These are phyloP conservation scores for Lasioglossum figueresi DNA, from an alignment of 2,888 invertebrate species.

Conservation along the genomic window DNA sequence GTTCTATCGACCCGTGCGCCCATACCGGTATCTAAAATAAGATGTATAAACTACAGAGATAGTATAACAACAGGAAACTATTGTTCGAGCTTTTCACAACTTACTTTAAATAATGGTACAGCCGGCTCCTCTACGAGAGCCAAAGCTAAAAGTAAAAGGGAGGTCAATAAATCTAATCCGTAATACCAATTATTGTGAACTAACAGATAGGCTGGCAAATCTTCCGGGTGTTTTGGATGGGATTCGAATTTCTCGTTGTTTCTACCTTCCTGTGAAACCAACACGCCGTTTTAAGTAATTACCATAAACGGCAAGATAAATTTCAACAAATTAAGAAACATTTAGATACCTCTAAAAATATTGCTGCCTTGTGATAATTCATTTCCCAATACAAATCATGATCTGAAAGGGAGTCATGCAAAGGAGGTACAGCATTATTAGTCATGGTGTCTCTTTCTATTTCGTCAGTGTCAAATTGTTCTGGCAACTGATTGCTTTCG, in stretches of 20 bases:
- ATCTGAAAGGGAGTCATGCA: conserved; percentile 75
- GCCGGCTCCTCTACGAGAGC: conserved; percentile 94
- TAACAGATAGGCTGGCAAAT: conserved; percentile 93
- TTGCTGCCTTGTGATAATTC: conserved; percentile 95
- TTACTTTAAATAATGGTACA: conserved; percentile 89
- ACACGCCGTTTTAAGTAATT: not conserved
- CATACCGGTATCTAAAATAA: conserved; percentile 88
- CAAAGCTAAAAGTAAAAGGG: conserved; percentile 89
- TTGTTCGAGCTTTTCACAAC: conserved; percentile 19
- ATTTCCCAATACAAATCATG: conserved; percentile 90
- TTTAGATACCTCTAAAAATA: conserved; percentile 90
- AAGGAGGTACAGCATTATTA: conserved; percentile 77
- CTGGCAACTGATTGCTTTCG: conserved; percentile 72
- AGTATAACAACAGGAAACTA: not conserved
- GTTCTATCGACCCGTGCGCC: conserved; percentile 92
- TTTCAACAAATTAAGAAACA: not conserved
- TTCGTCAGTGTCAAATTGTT: conserved; percentile 68
- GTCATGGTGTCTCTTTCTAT: conserved; percentile 70
- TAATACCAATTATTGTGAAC: conserved; percentile 96
- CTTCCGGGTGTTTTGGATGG: conserved; percentile 92
- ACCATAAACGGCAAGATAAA: not conserved
- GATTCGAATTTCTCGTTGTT: conserved; percentile 96
- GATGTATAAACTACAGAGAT: conserved; percentile 10
- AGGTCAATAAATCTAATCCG: conserved; percentile 91
- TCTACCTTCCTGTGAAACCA: conserved; percentile 89